Conservation (phyloP, 2,888 invertebrate species). For the Tromatobia lineatoria region DNA sequence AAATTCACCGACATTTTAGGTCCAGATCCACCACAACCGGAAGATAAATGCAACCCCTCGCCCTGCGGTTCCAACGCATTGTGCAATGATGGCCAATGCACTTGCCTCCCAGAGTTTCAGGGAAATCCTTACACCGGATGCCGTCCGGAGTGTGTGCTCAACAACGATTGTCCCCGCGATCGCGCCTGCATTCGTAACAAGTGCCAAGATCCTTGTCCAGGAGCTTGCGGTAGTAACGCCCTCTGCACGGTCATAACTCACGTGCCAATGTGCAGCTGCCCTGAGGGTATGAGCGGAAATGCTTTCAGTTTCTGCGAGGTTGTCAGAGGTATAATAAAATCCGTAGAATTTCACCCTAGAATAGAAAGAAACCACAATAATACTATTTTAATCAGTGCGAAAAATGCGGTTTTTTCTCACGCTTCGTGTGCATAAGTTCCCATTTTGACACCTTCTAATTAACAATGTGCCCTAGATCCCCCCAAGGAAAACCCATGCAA, state of each 20-base stretch:
- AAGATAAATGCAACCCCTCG: conserved; percentile 91
- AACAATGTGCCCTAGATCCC: neutral
- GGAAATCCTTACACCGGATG: conserved; percentile 92
- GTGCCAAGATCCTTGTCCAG: conserved; percentile 92
- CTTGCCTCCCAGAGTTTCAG: conserved; percentile 90
- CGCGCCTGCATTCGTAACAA: conserved; percentile 91
- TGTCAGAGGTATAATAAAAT: conserved; percentile 78
- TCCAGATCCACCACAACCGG: conserved; percentile 68
- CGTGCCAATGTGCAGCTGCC: conserved; percentile 92
- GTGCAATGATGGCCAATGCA: conserved; percentile 90
- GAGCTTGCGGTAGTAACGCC: conserved; percentile 92
- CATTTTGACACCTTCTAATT: neutral
- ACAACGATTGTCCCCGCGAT: conserved; percentile 90
- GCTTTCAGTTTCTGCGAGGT: conserved; percentile 85
- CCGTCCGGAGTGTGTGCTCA: conserved; percentile 93
- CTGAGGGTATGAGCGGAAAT: conserved; percentile 86
- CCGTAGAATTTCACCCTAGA: neutral
- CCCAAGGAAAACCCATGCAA: conserved; percentile 87
- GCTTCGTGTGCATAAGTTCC: too few species aligned
- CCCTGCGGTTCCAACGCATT: conserved; percentile 92
- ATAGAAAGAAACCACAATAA: neutral
- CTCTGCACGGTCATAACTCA: conserved; percentile 92
- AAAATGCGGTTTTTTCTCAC: too few species aligned
- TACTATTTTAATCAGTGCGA: neutral
- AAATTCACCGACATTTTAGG: conserved; percentile 78